These are phyloP conservation scores for Falcaria lacertinaria DNA, from an alignment of 2,888 invertebrate species.

Conservation along the genomic window DNA sequence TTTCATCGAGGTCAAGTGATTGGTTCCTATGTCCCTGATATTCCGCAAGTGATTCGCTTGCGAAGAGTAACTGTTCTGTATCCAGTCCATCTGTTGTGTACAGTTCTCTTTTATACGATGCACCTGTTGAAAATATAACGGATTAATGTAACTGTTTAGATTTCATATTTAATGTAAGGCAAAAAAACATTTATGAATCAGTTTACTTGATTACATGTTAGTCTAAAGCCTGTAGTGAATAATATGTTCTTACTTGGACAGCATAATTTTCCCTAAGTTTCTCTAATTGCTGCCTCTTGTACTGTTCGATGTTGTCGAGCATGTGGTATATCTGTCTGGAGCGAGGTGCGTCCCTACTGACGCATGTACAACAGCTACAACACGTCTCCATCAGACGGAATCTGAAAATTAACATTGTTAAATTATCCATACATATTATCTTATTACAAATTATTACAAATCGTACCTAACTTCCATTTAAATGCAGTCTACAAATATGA, in stretches of 20 bases:
- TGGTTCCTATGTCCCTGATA: constrained; percentile 94
- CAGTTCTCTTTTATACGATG: constrained; percentile 96
- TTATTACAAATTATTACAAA: neutral
- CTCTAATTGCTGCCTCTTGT: constrained; percentile 93
- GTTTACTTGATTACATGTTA: too few species aligned
- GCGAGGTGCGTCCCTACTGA: constrained; percentile 85
- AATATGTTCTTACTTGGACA: constrained; percentile 87
- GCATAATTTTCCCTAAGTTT: constrained; percentile 94
- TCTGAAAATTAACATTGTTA: constrained; percentile 64
- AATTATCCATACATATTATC: neutral
- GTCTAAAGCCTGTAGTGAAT: too few species aligned
- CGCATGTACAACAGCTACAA: constrained; percentile 88
- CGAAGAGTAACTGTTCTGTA: constrained; percentile 93
- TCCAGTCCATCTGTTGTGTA: constrained; percentile 95
- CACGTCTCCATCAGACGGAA: constrained; percentile 86
- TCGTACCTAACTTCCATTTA: neutral
- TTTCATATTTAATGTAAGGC: neutral
- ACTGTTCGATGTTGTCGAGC: constrained; percentile 93
- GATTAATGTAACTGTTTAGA: neutral
- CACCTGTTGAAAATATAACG: constrained; percentile 75
- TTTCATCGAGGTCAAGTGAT: constrained; percentile 89
- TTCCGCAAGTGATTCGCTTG: constrained; percentile 93
- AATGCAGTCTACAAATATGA: neutral
- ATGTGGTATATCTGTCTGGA: constrained; percentile 92
- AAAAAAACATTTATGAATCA: too few species aligned